A percentile compares a stretch with the other conserved stretches of the same genome.
These are phyloP conservation scores for Meliscaeva auricollis DNA, from an alignment of 2,888 invertebrate genomes.

Conservation along the genomic window DNA sequence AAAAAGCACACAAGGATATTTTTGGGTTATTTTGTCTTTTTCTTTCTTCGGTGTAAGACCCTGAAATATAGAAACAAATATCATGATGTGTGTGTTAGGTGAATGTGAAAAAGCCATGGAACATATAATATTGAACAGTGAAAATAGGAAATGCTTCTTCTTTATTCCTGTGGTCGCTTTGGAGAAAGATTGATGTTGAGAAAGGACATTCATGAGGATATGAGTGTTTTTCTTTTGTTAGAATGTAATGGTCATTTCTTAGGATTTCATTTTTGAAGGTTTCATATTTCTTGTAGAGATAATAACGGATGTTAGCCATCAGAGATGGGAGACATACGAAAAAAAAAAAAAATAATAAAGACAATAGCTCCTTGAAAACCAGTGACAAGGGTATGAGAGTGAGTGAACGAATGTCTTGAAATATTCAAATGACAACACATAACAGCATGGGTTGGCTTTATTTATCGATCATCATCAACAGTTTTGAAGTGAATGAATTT, in stretches of 20 bases:
- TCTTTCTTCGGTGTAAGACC: no score
- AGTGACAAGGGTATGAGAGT: no score
- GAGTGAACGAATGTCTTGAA: no score
- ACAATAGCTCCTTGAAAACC: no score
- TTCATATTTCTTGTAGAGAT: no score
- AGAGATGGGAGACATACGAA: no score
- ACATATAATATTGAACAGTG: constrained; percentile 37
- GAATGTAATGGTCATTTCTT: constrained; percentile 29
- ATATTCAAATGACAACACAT: constrained; percentile 52
- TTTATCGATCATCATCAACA: constrained; percentile 12
- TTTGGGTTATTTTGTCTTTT: constrained; percentile 21
- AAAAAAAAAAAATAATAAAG: no score
- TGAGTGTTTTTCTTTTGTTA: constrained; percentile 30
- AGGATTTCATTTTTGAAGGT: not conserved
- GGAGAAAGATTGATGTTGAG: constrained; percentile 38
- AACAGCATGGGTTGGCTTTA: constrained; percentile 17
- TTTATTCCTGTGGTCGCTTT: constrained; percentile 16
- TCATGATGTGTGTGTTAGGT: constrained; percentile 37
- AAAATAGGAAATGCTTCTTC: constrained; percentile 54
- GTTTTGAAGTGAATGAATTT: no score
- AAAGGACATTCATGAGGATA: constrained; percentile 53
- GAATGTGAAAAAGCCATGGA: constrained; percentile 36
- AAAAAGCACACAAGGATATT: constrained; percentile 53
- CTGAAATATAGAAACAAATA: constrained; percentile 54
- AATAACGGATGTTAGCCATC: no score